phyloP scores from a whole-genome alignment of 2,797 vertebrate species.

The Oophaga sylvatica region DNA sequence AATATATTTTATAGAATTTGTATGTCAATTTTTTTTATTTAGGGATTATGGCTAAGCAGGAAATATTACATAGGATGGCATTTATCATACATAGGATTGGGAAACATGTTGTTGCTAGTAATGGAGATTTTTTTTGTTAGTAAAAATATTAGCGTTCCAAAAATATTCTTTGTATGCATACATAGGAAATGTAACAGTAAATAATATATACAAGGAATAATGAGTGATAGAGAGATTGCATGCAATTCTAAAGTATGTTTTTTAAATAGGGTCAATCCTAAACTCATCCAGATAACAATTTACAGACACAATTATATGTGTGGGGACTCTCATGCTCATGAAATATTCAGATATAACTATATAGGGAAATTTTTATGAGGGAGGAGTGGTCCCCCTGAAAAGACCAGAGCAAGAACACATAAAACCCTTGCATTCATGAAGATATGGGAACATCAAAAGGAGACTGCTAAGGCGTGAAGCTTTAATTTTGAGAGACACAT shows the following conservation, averaged over 20 bases:
- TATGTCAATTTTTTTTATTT: slow-evolving; percentile 1
- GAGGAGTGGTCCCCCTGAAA: background rate
- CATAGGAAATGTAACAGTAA: background rate
- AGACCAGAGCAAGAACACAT: background rate
- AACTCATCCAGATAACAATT: background rate
- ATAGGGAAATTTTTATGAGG: background rate
- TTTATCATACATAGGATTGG: background rate
- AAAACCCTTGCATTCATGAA: background rate
- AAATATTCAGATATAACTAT: background rate
- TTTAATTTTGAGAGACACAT: background rate
- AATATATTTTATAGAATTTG: background rate
- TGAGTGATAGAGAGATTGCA: background rate
- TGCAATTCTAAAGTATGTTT: background rate
- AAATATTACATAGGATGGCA: background rate
- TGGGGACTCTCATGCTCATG: background rate
- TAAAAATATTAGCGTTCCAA: background rate
- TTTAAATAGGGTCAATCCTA: background rate
- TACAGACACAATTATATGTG: background rate
- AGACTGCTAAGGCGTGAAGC: background rate
- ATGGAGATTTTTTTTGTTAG: background rate
- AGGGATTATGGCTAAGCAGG: background rate
- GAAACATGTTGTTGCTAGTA: background rate
- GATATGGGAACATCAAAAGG: background rate
- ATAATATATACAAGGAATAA: background rate
- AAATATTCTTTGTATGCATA: background rate